Base-by-base conservation (phyloP, 1,140 invertebrate genomes). In the Tachypleus tridentatus region DNA sequence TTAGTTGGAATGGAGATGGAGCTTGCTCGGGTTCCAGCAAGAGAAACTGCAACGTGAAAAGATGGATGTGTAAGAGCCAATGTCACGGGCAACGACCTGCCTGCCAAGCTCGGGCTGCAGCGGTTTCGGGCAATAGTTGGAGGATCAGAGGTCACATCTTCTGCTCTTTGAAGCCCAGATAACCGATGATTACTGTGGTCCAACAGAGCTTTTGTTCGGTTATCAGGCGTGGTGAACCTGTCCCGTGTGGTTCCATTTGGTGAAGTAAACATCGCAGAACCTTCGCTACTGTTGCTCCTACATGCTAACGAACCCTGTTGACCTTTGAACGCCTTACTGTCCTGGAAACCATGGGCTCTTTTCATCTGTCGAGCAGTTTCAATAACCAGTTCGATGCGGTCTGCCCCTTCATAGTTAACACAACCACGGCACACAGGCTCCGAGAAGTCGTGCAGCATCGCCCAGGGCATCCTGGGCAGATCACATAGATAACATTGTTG, bases 401-500 rank as follows among this genome's bases (percentile, higher is more conserved):
- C 95, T 4, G 93, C 91, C 60, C 94, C 97, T 77, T 99, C 97
- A 76, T 98, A 99, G 77, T 99, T 99, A 6, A 98, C 83, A 80
- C 96, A 99, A n/a, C 96, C 96, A 51, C 97, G 86, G 75, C 97
- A 99, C 57, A 99, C 96, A 8, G 93, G 87, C 77, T 99, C 97
- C 7, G 88, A 88, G 76, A 98, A 99, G 78, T 99, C 97, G 80
- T 95, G 89, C 70, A 98, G 83, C 91, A 99, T 98, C 9, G 97
- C 95, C 97, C 97, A 99, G 62, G 95, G 96, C 89, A 96, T 98
- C 66, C 96, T 86, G 67, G 95, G 95, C 77, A 98, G 80, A 79
- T 99, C 97, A 83, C 97, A 99, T 74, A 99, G 79, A 79, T 98
- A 99, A 80, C 97, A 99, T 78, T 98, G 93, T 79, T 97, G 94